Evolutionary conservation across 2,888 invertebrate species (phyloP).

Genomic region (Heteromurus nitidus): DNA sequence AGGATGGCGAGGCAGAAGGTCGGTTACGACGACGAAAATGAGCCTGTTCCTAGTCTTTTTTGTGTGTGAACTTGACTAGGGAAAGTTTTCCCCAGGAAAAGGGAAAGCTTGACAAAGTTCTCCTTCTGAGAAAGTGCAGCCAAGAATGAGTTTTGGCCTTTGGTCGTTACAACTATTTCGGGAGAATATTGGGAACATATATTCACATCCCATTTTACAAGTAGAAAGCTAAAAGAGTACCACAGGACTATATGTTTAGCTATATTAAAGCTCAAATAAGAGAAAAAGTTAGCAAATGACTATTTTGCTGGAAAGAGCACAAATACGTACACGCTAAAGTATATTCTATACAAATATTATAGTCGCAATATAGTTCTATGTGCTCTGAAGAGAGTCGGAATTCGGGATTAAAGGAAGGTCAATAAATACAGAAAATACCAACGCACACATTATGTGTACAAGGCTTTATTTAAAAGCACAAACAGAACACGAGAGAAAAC

Average conservation of each 20-base stretch:
- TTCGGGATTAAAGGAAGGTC: constrained; percentile 56
- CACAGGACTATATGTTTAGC: too few species aligned
- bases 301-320: neutral
- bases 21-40: constrained; percentile 1
- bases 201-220: too few species aligned
- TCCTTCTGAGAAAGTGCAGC: constrained; percentile 28
- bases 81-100: constrained; percentile 32
- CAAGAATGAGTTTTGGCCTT: neutral
- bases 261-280: neutral
- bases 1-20: constrained; percentile 8
- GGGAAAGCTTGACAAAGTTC: neutral
- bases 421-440: constrained; percentile 42
- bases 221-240: too few species aligned
- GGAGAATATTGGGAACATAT: constrained; percentile 20
- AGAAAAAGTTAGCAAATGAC: neutral
- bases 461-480: neutral
- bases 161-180: neutral
- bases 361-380: neutral
- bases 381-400: neutral
- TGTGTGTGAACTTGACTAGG: constrained; percentile 1
- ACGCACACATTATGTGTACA: neutral
- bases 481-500: constrained; percentile 7
- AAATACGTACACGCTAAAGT: too few species aligned
- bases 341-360: too few species aligned
- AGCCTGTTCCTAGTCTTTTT: neutral